A percentile compares a stretch with the other conserved stretches of the same genome.
Conservation (phyloP, 2,113 vertebrate genomes). For the Platysteira castanea region DNA sequence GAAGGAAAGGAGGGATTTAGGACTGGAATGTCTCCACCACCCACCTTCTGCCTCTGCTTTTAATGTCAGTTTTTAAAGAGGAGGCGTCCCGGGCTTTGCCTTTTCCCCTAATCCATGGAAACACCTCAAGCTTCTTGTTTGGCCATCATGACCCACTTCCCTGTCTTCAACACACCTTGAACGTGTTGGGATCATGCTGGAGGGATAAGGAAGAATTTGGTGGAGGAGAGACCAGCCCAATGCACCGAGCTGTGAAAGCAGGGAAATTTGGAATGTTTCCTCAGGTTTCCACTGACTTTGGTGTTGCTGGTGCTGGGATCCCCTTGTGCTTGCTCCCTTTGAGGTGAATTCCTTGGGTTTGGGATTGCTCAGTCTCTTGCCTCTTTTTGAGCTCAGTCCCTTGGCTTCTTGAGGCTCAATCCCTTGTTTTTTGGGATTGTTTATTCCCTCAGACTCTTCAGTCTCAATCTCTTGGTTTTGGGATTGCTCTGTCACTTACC, state of each 20-base stretch:
- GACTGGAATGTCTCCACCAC: background rate
- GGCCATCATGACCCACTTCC: background rate
- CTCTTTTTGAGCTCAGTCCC: background rate
- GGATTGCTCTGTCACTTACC: background rate
- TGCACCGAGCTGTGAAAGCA: background rate
- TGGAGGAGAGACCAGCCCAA: background rate
- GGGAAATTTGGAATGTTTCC: background rate
- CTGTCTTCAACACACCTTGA: background rate
- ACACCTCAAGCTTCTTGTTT: background rate
- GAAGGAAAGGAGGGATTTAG: background rate
- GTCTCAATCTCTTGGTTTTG: background rate
- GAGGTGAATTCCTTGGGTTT: background rate
- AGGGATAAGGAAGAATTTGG: background rate
- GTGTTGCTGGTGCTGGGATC: background rate
- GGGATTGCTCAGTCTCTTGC: background rate
- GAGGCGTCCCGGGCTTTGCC: fast-evolving
- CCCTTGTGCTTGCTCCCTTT: background rate
- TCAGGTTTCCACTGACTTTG: background rate
- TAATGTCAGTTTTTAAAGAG: background rate
- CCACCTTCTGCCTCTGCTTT: background rate
- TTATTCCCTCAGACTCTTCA: fast-evolving
- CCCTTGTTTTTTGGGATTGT: background rate
- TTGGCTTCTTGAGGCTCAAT: background rate
- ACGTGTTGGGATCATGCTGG: background rate
- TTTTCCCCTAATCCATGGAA: background rate